Percentiles rank a stretch among this genome's conserved stretches.
Evolutionary conservation across 2,888 invertebrate species (phyloP).

Genomic region (Tipula helvola): DNA sequence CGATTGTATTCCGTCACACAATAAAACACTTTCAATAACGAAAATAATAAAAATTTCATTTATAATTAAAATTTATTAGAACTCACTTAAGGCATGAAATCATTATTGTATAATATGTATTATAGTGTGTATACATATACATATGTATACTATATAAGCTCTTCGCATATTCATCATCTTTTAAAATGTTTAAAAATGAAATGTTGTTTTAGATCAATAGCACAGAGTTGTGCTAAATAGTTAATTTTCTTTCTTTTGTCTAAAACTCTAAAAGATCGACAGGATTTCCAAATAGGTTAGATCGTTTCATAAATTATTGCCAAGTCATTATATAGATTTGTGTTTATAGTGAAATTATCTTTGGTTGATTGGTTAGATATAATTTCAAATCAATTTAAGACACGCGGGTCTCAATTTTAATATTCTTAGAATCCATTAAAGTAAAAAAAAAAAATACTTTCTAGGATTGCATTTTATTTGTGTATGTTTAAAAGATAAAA

Average conservation of each 20-base stretch:
- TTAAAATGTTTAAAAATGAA: too few relatives aligned
- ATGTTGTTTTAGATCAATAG: too few relatives aligned
- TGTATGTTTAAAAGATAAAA: background rate
- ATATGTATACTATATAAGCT: background rate
- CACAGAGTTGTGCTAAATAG: background rate
- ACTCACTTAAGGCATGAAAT: background rate
- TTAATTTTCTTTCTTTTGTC: background rate
- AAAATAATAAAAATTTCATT: background rate
- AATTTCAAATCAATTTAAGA: background rate
- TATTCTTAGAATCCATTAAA: background rate
- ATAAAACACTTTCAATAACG: background rate
- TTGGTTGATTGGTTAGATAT: background rate
- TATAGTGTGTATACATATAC: too few relatives aligned
- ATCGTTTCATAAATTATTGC: background rate
- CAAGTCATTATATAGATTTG: background rate
- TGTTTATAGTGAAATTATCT: background rate
- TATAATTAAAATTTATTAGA: background rate
- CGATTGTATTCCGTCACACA: background rate
- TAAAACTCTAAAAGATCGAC: background rate
- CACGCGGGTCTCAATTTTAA: background rate
- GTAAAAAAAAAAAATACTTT: background rate
- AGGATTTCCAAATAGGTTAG: background rate
- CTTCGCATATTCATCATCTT: background rate
- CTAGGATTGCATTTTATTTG: background rate
- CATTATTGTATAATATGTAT: background rate